Evolutionary conservation across 1,140 invertebrate species (phyloP).

Genomic region (Stegodyphus mimosarum): DNA sequence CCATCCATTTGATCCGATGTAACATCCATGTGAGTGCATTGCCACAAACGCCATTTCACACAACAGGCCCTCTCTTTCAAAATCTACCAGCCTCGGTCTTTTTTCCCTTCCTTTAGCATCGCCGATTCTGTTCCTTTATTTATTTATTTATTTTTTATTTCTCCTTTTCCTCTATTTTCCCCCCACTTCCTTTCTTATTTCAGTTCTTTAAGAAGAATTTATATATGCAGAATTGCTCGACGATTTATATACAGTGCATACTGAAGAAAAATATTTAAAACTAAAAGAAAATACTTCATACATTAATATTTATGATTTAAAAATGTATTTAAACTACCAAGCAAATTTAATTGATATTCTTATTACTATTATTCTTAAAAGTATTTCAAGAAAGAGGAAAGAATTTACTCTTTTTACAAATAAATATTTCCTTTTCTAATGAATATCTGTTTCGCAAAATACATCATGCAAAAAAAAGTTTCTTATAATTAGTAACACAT

Average conservation of each 20-base stretch:
- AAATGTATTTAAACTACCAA: too few relatives aligned
- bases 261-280: slow-evolving; percentile 1
- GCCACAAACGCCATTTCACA: slow-evolving; percentile 61
- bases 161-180: slow-evolving; percentile 15
- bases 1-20: slow-evolving; percentile 60
- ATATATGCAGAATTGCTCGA: not conserved
- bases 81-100: slow-evolving; percentile 16
- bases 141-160: slow-evolving; percentile 65
- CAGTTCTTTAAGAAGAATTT: not conserved
- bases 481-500: too few relatives aligned
- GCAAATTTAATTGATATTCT: too few relatives aligned
- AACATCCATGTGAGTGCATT: slow-evolving; percentile 60
- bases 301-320: too few relatives aligned
- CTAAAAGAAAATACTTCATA: not conserved
- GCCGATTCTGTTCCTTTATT: slow-evolving; percentile 71
- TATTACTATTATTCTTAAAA: too few relatives aligned
- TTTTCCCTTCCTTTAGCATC: slow-evolving; percentile 62
- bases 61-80: slow-evolving; percentile 53
- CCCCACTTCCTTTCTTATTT: slow-evolving; percentile 1
- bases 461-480: too few relatives aligned
- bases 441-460: too few relatives aligned
- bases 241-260: not conserved
- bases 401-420: too few relatives aligned
- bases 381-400: too few relatives aligned
- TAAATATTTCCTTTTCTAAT: too few relatives aligned